Evolutionary conservation across 2,113 vertebrate species (phyloP).

Genomic region (Cyanocitta stelleri): DNA sequence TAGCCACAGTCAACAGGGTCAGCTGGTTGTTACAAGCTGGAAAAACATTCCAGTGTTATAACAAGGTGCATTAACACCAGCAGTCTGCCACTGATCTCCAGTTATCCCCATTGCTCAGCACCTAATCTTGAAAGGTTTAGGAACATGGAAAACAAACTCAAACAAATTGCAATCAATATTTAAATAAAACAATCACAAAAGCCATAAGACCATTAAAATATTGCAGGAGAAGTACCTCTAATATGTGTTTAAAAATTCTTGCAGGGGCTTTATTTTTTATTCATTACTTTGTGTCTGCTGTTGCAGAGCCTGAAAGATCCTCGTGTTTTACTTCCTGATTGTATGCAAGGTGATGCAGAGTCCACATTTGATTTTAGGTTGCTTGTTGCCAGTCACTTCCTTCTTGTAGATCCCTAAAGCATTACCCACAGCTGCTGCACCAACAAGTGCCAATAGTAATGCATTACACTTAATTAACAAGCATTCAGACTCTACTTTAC

Average conservation of each 20-base stretch:
- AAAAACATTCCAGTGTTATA: background rate
- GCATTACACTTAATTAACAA: background rate
- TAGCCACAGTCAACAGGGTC: background rate
- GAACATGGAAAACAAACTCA: background rate
- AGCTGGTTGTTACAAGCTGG: background rate
- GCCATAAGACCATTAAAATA: background rate
- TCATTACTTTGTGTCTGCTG: background rate
- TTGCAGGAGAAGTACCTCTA: background rate
- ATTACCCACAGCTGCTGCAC: background rate
- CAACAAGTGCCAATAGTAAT: background rate
- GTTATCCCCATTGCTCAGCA: background rate
- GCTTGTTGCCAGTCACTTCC: background rate
- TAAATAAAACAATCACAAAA: background rate
- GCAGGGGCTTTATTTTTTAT: background rate
- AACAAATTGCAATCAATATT: background rate
- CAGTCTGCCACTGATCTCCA: background rate
- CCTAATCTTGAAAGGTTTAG: background rate
- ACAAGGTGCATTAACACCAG: background rate
- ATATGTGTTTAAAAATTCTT: background rate
- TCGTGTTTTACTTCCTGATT: background rate
- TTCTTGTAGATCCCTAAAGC: background rate
- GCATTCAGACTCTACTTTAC: background rate
- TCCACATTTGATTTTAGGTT: background rate
- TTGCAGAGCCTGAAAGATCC: background rate
- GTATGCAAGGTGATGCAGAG: background rate